Evolutionary conservation across 2,888 invertebrate species (phyloP).

Genomic region (Meiosimyza platycephala): DNA sequence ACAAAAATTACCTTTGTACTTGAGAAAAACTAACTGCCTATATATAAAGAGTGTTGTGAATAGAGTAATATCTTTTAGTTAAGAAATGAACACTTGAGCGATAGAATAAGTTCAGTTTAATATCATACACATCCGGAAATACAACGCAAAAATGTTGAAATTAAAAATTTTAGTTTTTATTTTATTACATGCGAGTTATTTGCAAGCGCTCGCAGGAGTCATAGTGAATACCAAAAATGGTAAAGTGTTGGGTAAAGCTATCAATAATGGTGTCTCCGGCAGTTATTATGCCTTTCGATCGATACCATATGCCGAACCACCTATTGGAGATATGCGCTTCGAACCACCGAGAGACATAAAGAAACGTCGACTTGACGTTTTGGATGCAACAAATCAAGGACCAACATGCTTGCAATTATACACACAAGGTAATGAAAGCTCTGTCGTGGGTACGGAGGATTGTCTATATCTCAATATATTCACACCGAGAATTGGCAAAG

Average conservation of each 20-base stretch:
- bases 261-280: constrained; percentile 31
- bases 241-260: not conserved
- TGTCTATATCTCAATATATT: constrained; percentile 75
- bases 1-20: too few relatives aligned
- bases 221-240: constrained; percentile 3
- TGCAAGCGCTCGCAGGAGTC: not conserved
- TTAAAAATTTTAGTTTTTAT: too few relatives aligned
- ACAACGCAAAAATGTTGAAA: too few relatives aligned
- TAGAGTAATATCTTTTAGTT: too few relatives aligned
- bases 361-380: constrained; percentile 43
- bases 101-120: too few relatives aligned
- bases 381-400: constrained; percentile 68
- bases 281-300: constrained; percentile 73
- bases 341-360: constrained; percentile 56
- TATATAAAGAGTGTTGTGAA: too few relatives aligned
- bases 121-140: too few relatives aligned
- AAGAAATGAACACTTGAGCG: too few relatives aligned
- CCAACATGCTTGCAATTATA: constrained; percentile 45
- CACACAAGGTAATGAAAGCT: constrained; percentile 18
- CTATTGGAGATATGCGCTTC: constrained; percentile 72
- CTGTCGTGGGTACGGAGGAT: constrained; percentile 71
- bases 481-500: constrained; percentile 64
- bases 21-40: too few relatives aligned
- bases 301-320: constrained; percentile 75
- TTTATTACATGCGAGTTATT: too few relatives aligned